Conservation (phyloP, 2,888 invertebrate genomes). For the Habrosyne pyritoides region DNA sequence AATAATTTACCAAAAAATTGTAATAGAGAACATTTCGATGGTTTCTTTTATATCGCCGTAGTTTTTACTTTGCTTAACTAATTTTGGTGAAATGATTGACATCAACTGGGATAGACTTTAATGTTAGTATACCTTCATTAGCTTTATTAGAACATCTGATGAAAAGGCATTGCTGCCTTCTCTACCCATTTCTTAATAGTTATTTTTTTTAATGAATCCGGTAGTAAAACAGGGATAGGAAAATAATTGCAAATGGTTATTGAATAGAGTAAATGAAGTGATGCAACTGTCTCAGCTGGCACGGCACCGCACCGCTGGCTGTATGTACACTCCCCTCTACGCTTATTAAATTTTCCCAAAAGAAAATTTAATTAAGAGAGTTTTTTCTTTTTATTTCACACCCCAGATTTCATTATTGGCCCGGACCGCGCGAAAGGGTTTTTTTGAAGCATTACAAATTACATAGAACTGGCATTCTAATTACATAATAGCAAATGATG, state of each 20-base stretch:
- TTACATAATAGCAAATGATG: too few species aligned
- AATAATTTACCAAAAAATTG: too few species aligned
- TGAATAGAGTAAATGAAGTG: not conserved
- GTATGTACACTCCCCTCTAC: constrained; percentile 46
- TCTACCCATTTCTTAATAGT: too few species aligned
- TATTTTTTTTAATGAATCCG: too few species aligned
- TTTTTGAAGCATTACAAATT: constrained; percentile 47
- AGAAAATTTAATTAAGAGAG: constrained; percentile 83
- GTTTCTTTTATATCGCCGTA: too few species aligned
- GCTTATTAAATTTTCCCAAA: constrained; percentile 80
- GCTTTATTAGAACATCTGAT: too few species aligned
- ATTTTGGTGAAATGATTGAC: too few species aligned
- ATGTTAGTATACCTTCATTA: too few species aligned
- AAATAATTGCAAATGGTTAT: constrained; percentile 3
- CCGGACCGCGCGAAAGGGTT: constrained; percentile 73
- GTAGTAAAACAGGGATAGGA: not conserved
- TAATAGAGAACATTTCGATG: too few species aligned
- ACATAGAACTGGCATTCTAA: constrained; percentile 39
- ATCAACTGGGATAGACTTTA: too few species aligned
- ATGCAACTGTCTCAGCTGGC: constrained; percentile 7
- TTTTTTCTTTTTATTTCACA: constrained; percentile 82
- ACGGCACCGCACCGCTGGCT: constrained; percentile 11
- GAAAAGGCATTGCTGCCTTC: too few species aligned
- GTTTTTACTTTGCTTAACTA: too few species aligned
- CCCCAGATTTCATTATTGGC: constrained; percentile 82